Percentiles rank a stretch among this genome's conserved stretches.
phyloP scores from a whole-genome alignment of 1,140 invertebrate species.

The Leptinotarsa lineolata region DNA sequence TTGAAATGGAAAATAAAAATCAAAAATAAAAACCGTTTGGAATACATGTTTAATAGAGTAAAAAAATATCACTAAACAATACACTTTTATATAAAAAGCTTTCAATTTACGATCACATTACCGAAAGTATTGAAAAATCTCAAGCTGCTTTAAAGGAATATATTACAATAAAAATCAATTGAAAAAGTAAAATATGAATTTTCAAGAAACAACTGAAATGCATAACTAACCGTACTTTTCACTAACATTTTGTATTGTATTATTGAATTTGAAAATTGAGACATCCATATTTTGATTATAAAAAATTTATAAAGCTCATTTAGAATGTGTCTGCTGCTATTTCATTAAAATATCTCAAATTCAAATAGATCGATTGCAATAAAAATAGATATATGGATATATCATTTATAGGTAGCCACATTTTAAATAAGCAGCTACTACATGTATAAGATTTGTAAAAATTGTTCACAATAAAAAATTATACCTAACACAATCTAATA shows the following conservation, averaged over 20 bases:
- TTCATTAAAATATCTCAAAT: constrained; percentile 29
- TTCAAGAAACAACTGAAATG: constrained; percentile 33
- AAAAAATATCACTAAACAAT: constrained; percentile 56
- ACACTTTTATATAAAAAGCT: constrained; percentile 55
- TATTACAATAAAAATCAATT: constrained; percentile 34
- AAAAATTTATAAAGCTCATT: constrained; percentile 41
- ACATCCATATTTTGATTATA: constrained; percentile 49
- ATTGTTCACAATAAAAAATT: constrained; percentile 45
- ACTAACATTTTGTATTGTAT: constrained; percentile 45
- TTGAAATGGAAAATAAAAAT: not conserved
- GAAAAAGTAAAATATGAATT: constrained; percentile 36
- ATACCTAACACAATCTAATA: constrained; percentile 49
- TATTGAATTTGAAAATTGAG: constrained; percentile 43
- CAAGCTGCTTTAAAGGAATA: constrained; percentile 40
- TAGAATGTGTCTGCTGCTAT: constrained; percentile 30
- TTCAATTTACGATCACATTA: constrained; percentile 54
- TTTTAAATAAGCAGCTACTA: constrained; percentile 41
- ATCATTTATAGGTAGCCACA: constrained; percentile 34
- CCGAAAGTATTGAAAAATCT: constrained; percentile 48
- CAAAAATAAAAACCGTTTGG: constrained; percentile 37
- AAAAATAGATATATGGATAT: constrained; percentile 40
- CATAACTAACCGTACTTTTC: constrained; percentile 39
- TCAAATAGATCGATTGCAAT: constrained; percentile 33
- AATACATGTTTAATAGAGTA: constrained; percentile 55
- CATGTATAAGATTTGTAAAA: constrained; percentile 46